Evolutionary conservation across 2,797 vertebrate genomes (phyloP).

Genomic region (Ataeniobius toweri): DNA sequence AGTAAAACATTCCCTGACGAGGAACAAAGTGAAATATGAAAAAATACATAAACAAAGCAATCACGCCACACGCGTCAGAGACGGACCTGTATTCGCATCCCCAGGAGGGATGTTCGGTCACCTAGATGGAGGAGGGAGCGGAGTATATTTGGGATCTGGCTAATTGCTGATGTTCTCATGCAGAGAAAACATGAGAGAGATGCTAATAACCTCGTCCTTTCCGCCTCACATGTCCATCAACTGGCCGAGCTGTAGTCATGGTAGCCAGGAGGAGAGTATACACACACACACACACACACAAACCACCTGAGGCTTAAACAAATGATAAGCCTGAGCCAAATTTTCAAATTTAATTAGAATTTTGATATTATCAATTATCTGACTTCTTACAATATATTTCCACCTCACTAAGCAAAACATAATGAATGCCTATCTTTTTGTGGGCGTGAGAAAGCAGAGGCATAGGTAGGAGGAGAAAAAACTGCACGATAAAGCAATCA

Average conservation of each 20-base stretch:
- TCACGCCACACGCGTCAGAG: slow-evolving; percentile 42
- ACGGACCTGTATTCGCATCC: slow-evolving; percentile 26
- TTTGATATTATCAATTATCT: slow-evolving; percentile 66
- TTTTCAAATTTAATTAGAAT: slow-evolving; percentile 66
- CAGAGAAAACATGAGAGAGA: slow-evolving; percentile 60
- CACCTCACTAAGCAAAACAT: slow-evolving; percentile 42
- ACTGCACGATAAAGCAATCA: slow-evolving; percentile 29
- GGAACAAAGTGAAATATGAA: slow-evolving; percentile 29
- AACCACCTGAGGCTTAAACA: slow-evolving; percentile 59
- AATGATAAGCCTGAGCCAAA: slow-evolving; percentile 40
- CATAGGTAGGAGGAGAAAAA: slow-evolving; percentile 14
- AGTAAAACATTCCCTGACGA: slow-evolving; percentile 30
- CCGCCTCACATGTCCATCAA: slow-evolving; percentile 53
- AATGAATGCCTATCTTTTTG: slow-evolving; percentile 44
- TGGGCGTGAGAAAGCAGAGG: slow-evolving; percentile 31
- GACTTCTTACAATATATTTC: slow-evolving; percentile 53
- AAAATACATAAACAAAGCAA: slow-evolving; percentile 43
- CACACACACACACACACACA: slow-evolving; percentile 8
- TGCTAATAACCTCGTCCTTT: slow-evolving; percentile 64
- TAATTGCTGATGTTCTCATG: slow-evolving; percentile 74
- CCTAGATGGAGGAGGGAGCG: slow-evolving; percentile 29
- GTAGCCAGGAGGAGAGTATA: slow-evolving; percentile 34
- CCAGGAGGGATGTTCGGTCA: slow-evolving; percentile 40
- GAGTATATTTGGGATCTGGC: slow-evolving; percentile 35
- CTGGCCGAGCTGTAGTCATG: slow-evolving; percentile 59